Conservation (phyloP, 2,797 vertebrate species). For the Microctenopoma stevenorrisi region DNA sequence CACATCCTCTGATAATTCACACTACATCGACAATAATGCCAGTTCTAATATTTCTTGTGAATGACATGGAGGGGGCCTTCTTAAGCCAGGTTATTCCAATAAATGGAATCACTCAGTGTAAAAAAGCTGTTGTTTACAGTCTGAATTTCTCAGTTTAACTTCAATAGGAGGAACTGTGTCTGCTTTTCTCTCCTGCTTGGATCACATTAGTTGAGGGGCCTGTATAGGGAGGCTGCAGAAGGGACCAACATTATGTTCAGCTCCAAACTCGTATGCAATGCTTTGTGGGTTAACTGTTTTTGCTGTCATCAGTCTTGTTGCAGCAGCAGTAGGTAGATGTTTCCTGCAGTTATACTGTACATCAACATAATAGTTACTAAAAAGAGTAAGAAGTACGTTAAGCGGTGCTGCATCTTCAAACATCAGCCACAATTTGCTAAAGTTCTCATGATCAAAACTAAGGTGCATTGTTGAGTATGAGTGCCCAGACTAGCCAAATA, state of each 20-base stretch:
- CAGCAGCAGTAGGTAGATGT: slow-evolving; percentile 1
- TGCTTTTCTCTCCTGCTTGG: slow-evolving; percentile 66
- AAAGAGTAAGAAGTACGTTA: neutral
- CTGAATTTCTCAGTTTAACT: slow-evolving; percentile 45
- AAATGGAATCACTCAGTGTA: slow-evolving; percentile 44
- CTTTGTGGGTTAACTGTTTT: neutral
- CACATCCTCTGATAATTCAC: slow-evolving; percentile 35
- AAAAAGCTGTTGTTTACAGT: slow-evolving; percentile 54
- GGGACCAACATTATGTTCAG: slow-evolving; percentile 44
- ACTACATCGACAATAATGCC: slow-evolving; percentile 20
- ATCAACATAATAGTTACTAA: slow-evolving; percentile 15
- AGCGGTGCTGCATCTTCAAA: neutral
- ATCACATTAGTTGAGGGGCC: slow-evolving; percentile 68
- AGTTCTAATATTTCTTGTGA: slow-evolving; percentile 47
- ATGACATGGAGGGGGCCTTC: slow-evolving; percentile 32
- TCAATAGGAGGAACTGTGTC: slow-evolving; percentile 67
- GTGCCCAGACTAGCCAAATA: slow-evolving; percentile 25
- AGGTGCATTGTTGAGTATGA: slow-evolving; percentile 9
- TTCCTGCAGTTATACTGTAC: slow-evolving; percentile 17
- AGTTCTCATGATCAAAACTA: slow-evolving; percentile 43
- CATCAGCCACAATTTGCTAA: neutral
- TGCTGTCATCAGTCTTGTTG: neutral
- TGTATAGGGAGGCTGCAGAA: slow-evolving; percentile 48
- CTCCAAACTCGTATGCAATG: slow-evolving; percentile 8
- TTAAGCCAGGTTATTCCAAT: slow-evolving; percentile 48